Evolutionary conservation across 2,113 vertebrate genomes (phyloP).

Genomic region (Phoenicopterus ruber): DNA sequence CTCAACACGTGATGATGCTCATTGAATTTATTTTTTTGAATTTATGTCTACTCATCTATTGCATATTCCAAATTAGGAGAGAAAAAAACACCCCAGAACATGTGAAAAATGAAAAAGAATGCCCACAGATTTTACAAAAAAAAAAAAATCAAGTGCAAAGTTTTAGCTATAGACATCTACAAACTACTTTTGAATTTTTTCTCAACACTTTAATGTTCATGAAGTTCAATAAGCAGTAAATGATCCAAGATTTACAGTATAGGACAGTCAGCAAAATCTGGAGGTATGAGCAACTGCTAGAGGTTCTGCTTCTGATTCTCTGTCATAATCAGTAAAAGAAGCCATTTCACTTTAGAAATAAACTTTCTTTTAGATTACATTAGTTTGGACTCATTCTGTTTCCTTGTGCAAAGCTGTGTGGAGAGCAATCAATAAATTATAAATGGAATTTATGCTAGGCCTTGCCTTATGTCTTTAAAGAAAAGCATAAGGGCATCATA

Average conservation of each 20-base stretch:
- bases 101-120: not conserved
- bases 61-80: not conserved
- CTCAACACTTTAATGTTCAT: not conserved
- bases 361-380: not conserved
- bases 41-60: not conserved
- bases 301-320: not conserved
- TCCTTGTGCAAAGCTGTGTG: not conserved
- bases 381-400: not conserved
- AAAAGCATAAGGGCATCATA: not conserved
- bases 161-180: not conserved
- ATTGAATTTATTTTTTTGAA: not conserved
- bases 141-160: not conserved
- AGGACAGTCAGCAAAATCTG: not conserved
- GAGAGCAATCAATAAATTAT: not conserved
- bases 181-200: not conserved
- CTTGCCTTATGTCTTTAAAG: not conserved
- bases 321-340: not conserved
- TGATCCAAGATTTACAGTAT: not conserved
- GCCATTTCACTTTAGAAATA: not conserved
- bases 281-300: not conserved
- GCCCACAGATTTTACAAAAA: not conserved
- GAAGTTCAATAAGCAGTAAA: not conserved
- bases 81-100: not conserved
- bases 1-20: not conserved
- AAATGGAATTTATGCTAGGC: slow-evolving; percentile 2